phyloP scores from a whole-genome alignment of 2,797 vertebrate genomes.

The Chloroceryle amazona region DNA sequence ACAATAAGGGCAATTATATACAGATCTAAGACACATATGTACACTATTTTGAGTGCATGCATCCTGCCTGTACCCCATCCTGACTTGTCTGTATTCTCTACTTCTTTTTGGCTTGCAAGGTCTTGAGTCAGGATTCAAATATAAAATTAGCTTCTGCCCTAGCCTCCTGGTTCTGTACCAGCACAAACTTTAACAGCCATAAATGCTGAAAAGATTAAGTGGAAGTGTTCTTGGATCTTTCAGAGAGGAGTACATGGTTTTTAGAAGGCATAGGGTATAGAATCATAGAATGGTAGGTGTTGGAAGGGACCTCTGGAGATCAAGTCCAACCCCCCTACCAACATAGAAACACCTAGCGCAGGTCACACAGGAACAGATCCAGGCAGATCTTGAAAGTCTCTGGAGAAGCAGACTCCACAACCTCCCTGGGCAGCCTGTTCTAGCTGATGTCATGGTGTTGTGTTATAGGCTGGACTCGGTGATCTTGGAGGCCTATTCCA shows the following conservation, averaged over 20 bases:
- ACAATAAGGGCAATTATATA: not conserved
- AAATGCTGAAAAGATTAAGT: not conserved
- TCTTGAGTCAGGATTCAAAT: not conserved
- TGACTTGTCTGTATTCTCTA: not conserved
- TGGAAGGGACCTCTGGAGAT: too few relatives aligned
- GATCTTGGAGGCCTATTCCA: too few relatives aligned
- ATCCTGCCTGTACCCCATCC: not conserved
- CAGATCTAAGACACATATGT: not conserved
- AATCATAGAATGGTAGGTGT: too few relatives aligned
- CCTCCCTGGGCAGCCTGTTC: too few relatives aligned
- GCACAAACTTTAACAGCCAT: not conserved
- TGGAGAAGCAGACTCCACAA: too few relatives aligned
- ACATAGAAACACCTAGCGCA: too few relatives aligned
- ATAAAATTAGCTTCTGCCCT: not conserved
- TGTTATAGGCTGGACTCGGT: too few relatives aligned
- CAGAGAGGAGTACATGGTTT: not conserved
- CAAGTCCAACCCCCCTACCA: too few relatives aligned
- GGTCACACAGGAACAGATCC: too few relatives aligned
- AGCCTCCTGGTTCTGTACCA: not conserved
- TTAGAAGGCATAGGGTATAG: not conserved
- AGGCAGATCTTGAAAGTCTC: too few relatives aligned
- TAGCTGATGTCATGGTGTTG: too few relatives aligned
- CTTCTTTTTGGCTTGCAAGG: not conserved
- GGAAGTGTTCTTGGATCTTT: not conserved
- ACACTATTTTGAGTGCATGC: not conserved